phyloP scores from a whole-genome alignment of 2,113 vertebrate genomes.

The Silurus asotus region DNA sequence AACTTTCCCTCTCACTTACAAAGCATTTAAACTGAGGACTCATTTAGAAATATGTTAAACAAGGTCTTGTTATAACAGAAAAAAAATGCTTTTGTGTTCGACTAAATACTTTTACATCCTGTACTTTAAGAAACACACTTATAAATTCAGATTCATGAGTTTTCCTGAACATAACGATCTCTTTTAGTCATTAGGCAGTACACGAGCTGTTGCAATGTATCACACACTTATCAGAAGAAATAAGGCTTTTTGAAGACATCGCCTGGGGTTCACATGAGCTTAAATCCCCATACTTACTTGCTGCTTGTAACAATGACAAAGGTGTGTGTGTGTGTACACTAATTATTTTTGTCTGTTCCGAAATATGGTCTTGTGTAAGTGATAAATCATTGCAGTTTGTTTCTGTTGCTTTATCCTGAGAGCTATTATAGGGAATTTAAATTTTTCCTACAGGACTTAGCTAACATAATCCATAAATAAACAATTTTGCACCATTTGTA shows the following conservation, averaged over 20 bases:
- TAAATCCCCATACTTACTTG: constrained; percentile 64
- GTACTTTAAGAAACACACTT: constrained; percentile 40
- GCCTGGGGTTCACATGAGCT: constrained; percentile 59
- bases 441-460: constrained; percentile 70
- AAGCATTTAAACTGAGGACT: background rate
- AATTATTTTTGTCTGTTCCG: constrained; percentile 71
- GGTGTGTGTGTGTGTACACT: constrained; percentile 58
- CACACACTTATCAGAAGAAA: constrained; percentile 30
- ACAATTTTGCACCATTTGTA: constrained; percentile 62
- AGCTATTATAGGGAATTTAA: constrained; percentile 68
- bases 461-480: constrained; percentile 72
- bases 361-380: constrained; percentile 60
- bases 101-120: background rate
- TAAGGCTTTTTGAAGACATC: constrained; percentile 56
- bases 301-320: constrained; percentile 61
- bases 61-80: background rate
- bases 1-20: background rate
- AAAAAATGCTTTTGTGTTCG: background rate
- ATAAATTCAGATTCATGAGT: background rate
- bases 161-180: background rate
- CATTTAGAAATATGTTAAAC: background rate
- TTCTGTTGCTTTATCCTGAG: constrained; percentile 62
- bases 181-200: background rate
- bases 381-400: constrained; percentile 70
- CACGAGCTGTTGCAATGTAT: background rate